A percentile compares a stretch with the other conserved stretches of the same genome.
Evolutionary conservation across 2,113 vertebrate genomes (phyloP).

Genomic region (Aramus guarauna): DNA sequence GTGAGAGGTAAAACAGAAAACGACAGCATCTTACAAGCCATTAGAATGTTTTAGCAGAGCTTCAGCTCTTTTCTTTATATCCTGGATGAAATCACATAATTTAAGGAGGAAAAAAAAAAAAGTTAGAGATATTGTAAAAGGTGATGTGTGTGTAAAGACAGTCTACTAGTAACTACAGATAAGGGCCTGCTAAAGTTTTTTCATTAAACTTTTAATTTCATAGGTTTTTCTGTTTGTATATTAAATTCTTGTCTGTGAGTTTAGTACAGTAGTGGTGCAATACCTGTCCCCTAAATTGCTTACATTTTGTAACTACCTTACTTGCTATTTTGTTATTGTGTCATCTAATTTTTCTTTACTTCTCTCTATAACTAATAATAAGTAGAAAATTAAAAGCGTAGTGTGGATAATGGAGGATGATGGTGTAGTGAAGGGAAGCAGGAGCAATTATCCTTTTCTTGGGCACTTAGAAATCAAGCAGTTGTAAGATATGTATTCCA

Average conservation of each 20-base stretch:
- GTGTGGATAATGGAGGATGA: not conserved
- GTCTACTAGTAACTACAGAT: not conserved
- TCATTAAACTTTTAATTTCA: not conserved
- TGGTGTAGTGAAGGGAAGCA: not conserved
- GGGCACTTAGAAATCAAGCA: not conserved
- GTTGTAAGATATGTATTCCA: not conserved
- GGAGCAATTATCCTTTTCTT: not conserved
- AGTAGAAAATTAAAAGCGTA: not conserved
- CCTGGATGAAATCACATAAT: not conserved
- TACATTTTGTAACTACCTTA: not conserved
- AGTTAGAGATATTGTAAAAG: not conserved
- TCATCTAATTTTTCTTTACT: not conserved
- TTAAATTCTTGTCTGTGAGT: not conserved
- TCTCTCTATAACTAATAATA: not conserved
- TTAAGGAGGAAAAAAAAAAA: not conserved
- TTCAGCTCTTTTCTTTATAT: not conserved
- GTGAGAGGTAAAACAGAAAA: conserved; percentile 50
- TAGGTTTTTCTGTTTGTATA: not conserved
- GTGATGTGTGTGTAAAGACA: not conserved
- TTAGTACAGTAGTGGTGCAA: not conserved
- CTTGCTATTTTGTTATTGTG: not conserved
- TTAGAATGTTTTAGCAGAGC: conserved; percentile 38
- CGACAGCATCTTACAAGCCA: not conserved
- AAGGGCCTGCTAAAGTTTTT: conserved; percentile 12
- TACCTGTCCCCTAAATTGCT: not conserved